Conservation (phyloP, 2,888 invertebrate species). For the Harpalus rubripes region DNA sequence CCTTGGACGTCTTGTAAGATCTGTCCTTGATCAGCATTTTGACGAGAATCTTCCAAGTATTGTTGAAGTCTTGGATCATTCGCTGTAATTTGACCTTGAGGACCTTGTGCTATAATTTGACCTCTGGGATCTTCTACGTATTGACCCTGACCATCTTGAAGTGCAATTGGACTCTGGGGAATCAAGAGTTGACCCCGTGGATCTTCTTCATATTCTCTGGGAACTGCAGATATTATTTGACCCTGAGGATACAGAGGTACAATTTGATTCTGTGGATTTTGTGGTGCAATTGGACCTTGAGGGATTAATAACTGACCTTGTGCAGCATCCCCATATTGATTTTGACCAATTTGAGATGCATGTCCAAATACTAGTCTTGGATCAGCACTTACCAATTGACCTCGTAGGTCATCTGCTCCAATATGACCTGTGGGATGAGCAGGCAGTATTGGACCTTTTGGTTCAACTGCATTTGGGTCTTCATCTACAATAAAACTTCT, state of each 20-base stretch:
- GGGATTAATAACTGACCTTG: background rate
- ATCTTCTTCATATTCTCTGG: background rate
- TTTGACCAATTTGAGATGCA: too few species aligned
- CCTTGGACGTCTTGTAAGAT: background rate
- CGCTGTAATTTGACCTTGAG: background rate
- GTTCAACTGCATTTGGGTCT: background rate
- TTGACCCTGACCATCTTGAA: background rate
- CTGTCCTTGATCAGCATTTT: background rate
- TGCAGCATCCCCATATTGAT: background rate
- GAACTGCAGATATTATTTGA: background rate
- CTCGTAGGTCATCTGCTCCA: background rate
- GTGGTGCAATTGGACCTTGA: background rate
- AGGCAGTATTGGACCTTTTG: background rate
- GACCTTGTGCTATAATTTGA: background rate
- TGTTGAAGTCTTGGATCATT: background rate
- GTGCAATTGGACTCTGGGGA: background rate
- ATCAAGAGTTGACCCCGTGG: background rate
- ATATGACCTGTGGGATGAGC: background rate
- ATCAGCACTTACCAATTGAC: conserved; percentile 23
- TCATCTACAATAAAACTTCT: background rate
- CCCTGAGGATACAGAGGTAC: background rate
- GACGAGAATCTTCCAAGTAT: background rate
- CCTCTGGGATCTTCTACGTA: background rate
- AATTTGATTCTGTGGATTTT: background rate
- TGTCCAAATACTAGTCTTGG: background rate